These are phyloP conservation scores for Choristoneura fumiferana DNA, from an alignment of 1,140 invertebrate species.

Conservation along the genomic window DNA sequence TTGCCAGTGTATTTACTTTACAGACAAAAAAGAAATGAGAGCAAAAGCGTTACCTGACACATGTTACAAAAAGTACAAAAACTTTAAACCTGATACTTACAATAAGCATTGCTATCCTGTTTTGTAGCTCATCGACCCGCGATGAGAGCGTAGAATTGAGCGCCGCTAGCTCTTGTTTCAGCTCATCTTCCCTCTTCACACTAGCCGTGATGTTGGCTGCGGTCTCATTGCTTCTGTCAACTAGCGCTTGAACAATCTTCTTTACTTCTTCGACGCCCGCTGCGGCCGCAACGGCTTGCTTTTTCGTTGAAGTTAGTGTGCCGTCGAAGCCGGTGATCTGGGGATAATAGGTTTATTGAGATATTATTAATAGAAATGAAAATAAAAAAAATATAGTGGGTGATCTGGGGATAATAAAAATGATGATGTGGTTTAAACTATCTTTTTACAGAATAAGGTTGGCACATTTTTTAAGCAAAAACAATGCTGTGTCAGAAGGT, in stretches of 20 bases:
- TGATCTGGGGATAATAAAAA: neutral
- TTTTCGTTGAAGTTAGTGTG: conserved; percentile 46
- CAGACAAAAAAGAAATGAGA: too few species aligned
- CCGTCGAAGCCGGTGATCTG: conserved; percentile 67
- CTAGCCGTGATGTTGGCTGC: conserved; percentile 51
- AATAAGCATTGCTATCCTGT: conserved; percentile 50
- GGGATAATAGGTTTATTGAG: conserved; percentile 10
- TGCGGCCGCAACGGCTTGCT: conserved; percentile 52
- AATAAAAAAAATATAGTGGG: too few species aligned
- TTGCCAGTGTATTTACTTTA: too few species aligned
- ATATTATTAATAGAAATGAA: neutral
- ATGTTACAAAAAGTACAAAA: neutral
- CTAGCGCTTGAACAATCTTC: conserved; percentile 47
- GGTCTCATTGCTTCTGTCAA: conserved; percentile 57
- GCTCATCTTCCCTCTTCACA: conserved; percentile 41
- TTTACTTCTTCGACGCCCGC: conserved; percentile 58
- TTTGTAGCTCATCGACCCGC: conserved; percentile 48
- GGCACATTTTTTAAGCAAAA: too few species aligned
- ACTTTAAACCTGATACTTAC: too few species aligned
- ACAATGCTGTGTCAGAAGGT: too few species aligned
- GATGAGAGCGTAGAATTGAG: conserved; percentile 48
- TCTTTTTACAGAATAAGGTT: too few species aligned
- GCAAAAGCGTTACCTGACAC: too few species aligned
- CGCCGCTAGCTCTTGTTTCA: conserved; percentile 37
- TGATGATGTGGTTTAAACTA: too few species aligned